Percentiles rank a stretch among this genome's conserved stretches.
Evolutionary conservation across 2,888 invertebrate species (phyloP).

Genomic region (Prenolepis imparis): DNA sequence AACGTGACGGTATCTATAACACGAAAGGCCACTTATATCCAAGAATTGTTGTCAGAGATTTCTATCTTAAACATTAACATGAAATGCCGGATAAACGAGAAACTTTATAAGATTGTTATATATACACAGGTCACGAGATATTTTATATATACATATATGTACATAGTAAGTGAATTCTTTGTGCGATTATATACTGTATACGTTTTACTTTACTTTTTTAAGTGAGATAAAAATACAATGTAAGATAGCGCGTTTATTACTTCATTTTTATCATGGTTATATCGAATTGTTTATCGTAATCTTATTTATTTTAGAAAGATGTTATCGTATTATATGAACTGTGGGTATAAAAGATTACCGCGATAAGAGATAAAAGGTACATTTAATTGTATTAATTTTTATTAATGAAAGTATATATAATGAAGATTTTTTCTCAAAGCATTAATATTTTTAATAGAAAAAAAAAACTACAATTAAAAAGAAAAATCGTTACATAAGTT

Average conservation of each 20-base stretch:
- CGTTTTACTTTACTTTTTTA: not conserved
- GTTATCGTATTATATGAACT: not conserved
- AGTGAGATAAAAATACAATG: not conserved
- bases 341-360: not conserved
- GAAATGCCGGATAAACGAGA: not conserved
- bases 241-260: not conserved
- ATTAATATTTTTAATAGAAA: not conserved
- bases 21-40: not conserved
- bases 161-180: not conserved
- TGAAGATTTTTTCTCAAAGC: not conserved
- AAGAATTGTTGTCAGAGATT: slow-evolving; percentile 1
- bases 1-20: not conserved
- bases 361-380: not conserved
- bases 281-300: not conserved
- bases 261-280: not conserved
- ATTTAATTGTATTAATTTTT: not conserved
- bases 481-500: not conserved
- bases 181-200: not conserved
- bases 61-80: slow-evolving; percentile 13
- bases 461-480: not conserved
- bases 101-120: slow-evolving; percentile 25
- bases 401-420: not conserved
- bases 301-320: not conserved
- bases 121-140: slow-evolving; percentile 10
- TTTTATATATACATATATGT: not conserved